These are phyloP conservation scores for Drosophila fulvimacula DNA, from an alignment of 2,888 invertebrate species.

Conservation along the genomic window DNA sequence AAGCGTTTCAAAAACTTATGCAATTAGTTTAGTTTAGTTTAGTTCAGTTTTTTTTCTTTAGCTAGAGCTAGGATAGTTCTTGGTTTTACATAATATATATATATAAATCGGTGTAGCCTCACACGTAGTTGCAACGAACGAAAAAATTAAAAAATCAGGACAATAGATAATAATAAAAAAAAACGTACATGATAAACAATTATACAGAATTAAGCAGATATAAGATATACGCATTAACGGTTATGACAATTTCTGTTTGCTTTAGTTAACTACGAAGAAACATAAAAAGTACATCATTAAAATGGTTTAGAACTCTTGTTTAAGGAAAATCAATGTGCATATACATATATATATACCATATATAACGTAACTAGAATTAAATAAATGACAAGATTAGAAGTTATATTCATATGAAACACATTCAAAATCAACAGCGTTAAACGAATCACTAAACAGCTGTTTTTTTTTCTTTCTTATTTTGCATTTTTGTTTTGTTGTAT, in stretches of 20 bases:
- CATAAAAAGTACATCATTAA: conserved; percentile 10
- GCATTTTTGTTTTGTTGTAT: neutral
- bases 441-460: conserved; percentile 33
- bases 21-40: conserved; percentile 28
- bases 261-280: conserved; percentile 8
- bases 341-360: conserved; percentile 13
- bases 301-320: conserved; percentile 27
- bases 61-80: conserved; percentile 30
- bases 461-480: neutral
- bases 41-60: neutral
- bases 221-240: conserved; percentile 4
- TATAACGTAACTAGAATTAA: conserved; percentile 39
- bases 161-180: neutral
- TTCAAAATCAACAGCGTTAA: conserved; percentile 30
- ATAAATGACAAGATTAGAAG: conserved; percentile 57
- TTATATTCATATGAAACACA: conserved; percentile 51
- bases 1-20: conserved; percentile 65
- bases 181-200: neutral
- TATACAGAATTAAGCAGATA: neutral
- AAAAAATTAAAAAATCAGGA: conserved; percentile 20
- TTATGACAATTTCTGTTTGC: conserved; percentile 15
- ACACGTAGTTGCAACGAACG: conserved; percentile 62
- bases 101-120: conserved; percentile 62
- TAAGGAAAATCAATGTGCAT: conserved; percentile 11
- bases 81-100: conserved; percentile 1